Evolutionary conservation across 1,140 invertebrate species (phyloP).

Genomic region (Contarinia nasturtii): DNA sequence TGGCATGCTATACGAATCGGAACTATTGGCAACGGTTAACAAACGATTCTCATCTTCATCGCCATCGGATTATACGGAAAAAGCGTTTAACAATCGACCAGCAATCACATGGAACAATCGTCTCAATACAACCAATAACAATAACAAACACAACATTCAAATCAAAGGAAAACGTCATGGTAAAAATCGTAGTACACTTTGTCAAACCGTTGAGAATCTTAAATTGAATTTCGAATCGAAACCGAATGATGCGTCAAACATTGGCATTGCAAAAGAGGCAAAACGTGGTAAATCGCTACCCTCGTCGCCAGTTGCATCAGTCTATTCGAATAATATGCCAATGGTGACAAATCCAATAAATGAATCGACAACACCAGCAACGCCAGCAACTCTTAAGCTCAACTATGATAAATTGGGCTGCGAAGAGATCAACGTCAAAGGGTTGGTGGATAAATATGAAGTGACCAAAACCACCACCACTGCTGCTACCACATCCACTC

Average conservation of each 20-base stretch:
- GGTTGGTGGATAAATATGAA: slow-evolving; percentile 52
- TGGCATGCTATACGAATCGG: slow-evolving; percentile 6
- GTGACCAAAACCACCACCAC: slow-evolving; percentile 21
- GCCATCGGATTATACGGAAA: slow-evolving; percentile 1
- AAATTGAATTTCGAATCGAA: slow-evolving; percentile 67
- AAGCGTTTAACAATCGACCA: neutral
- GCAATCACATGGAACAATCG: neutral
- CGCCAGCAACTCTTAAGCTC: too few species aligned
- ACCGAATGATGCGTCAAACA: slow-evolving; percentile 24
- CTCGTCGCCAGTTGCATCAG: slow-evolving; percentile 21
- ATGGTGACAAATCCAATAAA: slow-evolving; percentile 16
- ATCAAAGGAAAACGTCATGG: neutral
- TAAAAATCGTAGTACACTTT: neutral
- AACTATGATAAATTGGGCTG: slow-evolving; percentile 7
- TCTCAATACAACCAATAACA: slow-evolving; percentile 6
- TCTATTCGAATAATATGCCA: slow-evolving; percentile 3
- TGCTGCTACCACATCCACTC: slow-evolving; percentile 14
- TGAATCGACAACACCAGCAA: slow-evolving; percentile 17
- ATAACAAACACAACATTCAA: slow-evolving; percentile 1
- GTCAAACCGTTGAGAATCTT: slow-evolving; percentile 46
- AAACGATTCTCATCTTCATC: slow-evolving; percentile 8
- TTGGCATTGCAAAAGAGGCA: slow-evolving; percentile 7
- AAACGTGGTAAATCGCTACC: slow-evolving; percentile 15
- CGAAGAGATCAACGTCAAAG: slow-evolving; percentile 33
- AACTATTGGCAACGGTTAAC: neutral